Conservation (phyloP, 2,888 invertebrate species). For the Cataglyphis rosenhaueri region DNA sequence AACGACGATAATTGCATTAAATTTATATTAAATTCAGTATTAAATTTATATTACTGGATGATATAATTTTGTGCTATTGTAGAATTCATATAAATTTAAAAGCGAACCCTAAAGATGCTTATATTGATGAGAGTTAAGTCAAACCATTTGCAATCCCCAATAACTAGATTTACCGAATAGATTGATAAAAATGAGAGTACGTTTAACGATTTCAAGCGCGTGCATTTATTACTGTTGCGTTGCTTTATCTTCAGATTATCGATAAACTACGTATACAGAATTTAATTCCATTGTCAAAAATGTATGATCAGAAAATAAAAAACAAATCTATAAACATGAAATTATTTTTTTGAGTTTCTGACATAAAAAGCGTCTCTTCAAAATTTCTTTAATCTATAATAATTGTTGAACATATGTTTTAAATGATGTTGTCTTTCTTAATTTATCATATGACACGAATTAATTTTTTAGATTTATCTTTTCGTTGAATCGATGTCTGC, state of each 20-base stretch:
- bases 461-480: neutral
- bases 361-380: neutral
- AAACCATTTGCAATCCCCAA: conserved; percentile 48
- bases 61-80: neutral
- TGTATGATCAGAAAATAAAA: neutral
- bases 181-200: conserved; percentile 27
- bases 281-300: conserved; percentile 27
- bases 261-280: conserved; percentile 20
- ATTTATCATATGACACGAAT: neutral
- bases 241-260: conserved; percentile 57
- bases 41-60: neutral
- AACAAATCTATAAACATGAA: conserved; percentile 5
- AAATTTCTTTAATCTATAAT: neutral
- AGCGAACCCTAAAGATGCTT: conserved; percentile 18
- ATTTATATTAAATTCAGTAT: neutral
- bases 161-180: conserved; percentile 27
- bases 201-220: conserved; percentile 42
- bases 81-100: conserved; percentile 37
- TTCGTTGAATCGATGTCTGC: neutral
- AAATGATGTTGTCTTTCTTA: neutral
- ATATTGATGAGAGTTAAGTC: conserved; percentile 42
- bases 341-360: neutral
- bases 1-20: neutral
- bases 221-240: conserved; percentile 6
- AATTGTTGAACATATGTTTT: neutral